phyloP scores from a whole-genome alignment of 2,888 invertebrate species.

The Spisula subtruncata region DNA sequence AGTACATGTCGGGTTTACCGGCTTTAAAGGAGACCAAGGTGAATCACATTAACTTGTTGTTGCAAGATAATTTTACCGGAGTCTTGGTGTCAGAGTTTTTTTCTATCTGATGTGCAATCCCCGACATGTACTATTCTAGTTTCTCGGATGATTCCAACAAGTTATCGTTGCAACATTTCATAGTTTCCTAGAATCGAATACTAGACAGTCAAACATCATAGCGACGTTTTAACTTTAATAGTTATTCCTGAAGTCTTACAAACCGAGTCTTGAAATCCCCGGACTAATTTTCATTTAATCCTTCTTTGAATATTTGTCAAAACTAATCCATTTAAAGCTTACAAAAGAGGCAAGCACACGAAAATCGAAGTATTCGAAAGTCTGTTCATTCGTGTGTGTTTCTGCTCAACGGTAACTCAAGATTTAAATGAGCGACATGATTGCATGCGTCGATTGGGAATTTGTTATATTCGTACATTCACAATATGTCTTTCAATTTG shows the following conservation, averaged over 20 bases:
- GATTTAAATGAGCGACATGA: not conserved
- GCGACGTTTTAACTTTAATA: not conserved
- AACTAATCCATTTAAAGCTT: constrained; percentile 12
- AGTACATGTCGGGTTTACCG: constrained; percentile 75
- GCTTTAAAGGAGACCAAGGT: constrained; percentile 80
- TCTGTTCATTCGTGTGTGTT: not conserved
- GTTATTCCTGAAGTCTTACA: not conserved
- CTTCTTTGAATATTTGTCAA: not conserved
- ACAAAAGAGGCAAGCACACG: not conserved
- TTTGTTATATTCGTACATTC: not conserved
- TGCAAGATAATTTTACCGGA: too few species aligned
- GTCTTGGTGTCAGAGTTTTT: too few species aligned
- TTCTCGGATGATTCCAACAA: too few species aligned
- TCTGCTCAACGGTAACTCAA: not conserved
- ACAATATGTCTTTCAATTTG: not conserved
- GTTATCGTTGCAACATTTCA: too few species aligned
- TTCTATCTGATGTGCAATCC: too few species aligned
- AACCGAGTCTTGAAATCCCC: not conserved
- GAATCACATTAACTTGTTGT: not conserved
- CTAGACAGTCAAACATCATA: not conserved
- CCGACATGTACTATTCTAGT: too few species aligned
- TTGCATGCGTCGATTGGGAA: not conserved
- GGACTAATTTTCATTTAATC: not conserved
- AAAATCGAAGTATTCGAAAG: not conserved
- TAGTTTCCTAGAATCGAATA: too few species aligned